These are phyloP conservation scores for Ochotona princeps DNA, from an alignment of 2,113 vertebrate species.

Conservation along the genomic window DNA sequence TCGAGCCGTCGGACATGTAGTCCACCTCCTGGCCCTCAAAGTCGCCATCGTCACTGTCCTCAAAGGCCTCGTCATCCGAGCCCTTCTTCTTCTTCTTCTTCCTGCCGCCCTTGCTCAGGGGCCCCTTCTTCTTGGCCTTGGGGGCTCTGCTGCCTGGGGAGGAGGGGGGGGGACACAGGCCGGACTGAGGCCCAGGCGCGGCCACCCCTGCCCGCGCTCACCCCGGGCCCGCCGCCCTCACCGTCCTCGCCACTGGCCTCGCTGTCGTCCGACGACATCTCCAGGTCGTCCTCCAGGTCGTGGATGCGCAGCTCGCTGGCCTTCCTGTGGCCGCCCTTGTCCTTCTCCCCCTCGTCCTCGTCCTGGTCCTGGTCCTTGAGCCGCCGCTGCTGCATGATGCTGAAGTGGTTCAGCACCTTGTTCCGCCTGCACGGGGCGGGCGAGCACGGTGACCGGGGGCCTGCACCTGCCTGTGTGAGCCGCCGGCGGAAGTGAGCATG, in stretches of 20 bases:
- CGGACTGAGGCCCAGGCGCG: not conserved
- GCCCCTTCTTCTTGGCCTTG: constrained; percentile 86
- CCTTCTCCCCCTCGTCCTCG: constrained; percentile 89
- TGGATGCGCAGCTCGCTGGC: constrained; percentile 90
- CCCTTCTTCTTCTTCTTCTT: constrained; percentile 89
- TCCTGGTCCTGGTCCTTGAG: constrained; percentile 91
- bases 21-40: constrained; percentile 95
- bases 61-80: constrained; percentile 89
- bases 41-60: constrained; percentile 95
- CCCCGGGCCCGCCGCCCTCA: constrained; percentile 37
- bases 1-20: constrained; percentile 96
- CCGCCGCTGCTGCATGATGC: constrained; percentile 96
- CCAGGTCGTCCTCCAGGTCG: constrained; percentile 94
- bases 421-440: constrained; percentile 87
- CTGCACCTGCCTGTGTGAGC: too few species aligned
- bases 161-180: not conserved
- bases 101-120: constrained; percentile 71
- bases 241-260: constrained; percentile 91
- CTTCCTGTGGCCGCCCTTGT: constrained; percentile 86
- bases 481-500: too few species aligned
- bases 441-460: not conserved
- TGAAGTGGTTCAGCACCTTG: constrained; percentile 97
- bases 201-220: not conserved
- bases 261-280: constrained; percentile 93
- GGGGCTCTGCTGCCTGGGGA: constrained; percentile 75